These are phyloP conservation scores for Bufotes viridis DNA, from an alignment of 2,797 vertebrate genomes.

Conservation along the genomic window DNA sequence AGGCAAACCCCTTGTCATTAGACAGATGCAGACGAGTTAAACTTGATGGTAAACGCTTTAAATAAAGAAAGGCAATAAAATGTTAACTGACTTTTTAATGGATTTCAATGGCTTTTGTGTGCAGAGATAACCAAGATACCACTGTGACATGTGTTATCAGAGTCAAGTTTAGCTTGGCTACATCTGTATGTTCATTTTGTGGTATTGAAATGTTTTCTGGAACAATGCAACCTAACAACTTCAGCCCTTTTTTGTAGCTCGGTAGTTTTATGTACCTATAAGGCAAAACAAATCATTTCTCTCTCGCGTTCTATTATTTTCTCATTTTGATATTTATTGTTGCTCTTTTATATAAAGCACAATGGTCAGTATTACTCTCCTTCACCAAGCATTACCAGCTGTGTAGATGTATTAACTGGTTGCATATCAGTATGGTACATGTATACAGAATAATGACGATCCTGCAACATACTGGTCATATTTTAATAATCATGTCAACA, in stretches of 20 bases:
- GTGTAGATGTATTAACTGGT: slow-evolving; percentile 19
- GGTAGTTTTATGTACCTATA: slow-evolving; percentile 57
- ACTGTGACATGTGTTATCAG: too few species aligned
- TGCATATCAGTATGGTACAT: neutral
- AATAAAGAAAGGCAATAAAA: too few species aligned
- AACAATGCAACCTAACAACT: slow-evolving; percentile 54
- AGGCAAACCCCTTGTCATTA: slow-evolving; percentile 34
- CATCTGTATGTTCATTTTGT: slow-evolving; percentile 25
- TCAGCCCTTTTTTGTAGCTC: slow-evolving; percentile 56
- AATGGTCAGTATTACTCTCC: slow-evolving; percentile 18
- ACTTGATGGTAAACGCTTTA: too few species aligned
- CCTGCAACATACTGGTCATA: neutral
- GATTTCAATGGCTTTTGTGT: too few species aligned
- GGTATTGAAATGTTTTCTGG: slow-evolving; percentile 34
- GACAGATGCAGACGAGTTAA: neutral
- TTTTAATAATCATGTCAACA: neutral
- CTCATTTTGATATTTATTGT: slow-evolving; percentile 55
- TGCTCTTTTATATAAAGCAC: slow-evolving; percentile 48
- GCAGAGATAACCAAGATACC: too few species aligned
- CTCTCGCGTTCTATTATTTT: slow-evolving; percentile 57
- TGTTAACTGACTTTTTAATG: too few species aligned
- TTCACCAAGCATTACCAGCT: slow-evolving; percentile 23
- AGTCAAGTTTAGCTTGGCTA: too few species aligned
- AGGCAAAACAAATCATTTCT: slow-evolving; percentile 46
- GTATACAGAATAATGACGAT: neutral